phyloP scores from a whole-genome alignment of 2,113 vertebrate genomes.

The Passer montanus region DNA sequence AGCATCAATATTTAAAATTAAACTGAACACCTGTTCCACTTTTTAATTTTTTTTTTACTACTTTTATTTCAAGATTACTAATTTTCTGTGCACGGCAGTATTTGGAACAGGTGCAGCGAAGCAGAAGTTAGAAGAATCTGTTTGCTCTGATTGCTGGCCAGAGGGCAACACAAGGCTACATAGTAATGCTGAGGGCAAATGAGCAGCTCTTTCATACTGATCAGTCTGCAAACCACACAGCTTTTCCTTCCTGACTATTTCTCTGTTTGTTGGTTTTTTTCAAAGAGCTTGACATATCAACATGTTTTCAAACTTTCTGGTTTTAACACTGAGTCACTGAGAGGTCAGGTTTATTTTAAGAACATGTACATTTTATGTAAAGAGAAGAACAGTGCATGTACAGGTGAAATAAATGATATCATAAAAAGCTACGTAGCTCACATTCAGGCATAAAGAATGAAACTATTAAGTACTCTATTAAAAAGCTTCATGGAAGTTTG shows the following conservation, averaged over 20 bases:
- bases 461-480: conserved; percentile 6
- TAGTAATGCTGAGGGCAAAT: neutral
- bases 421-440: neutral
- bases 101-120: conserved; percentile 48
- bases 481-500: neutral
- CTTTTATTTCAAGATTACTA: conserved; percentile 47
- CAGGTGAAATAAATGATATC: neutral
- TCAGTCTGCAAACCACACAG: neutral
- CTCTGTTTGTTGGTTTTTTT: neutral
- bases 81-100: conserved; percentile 56
- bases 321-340: neutral
- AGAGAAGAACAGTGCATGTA: neutral
- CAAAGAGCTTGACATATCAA: neutral
- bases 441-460: neutral
- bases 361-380: neutral
- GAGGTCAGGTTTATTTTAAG: neutral
- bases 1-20: conserved; percentile 57
- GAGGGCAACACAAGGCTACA: conserved; percentile 24
- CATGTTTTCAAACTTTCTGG: neutral
- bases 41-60: neutral
- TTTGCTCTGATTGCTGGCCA: conserved; percentile 65
- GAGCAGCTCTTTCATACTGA: conserved; percentile 2
- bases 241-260: neutral
- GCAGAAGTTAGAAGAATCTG: conserved; percentile 63
- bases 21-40: conserved; percentile 56